These are phyloP conservation scores for Chiloscyllium plagiosum DNA, from an alignment of 2,113 vertebrate genomes.

Conservation along the genomic window DNA sequence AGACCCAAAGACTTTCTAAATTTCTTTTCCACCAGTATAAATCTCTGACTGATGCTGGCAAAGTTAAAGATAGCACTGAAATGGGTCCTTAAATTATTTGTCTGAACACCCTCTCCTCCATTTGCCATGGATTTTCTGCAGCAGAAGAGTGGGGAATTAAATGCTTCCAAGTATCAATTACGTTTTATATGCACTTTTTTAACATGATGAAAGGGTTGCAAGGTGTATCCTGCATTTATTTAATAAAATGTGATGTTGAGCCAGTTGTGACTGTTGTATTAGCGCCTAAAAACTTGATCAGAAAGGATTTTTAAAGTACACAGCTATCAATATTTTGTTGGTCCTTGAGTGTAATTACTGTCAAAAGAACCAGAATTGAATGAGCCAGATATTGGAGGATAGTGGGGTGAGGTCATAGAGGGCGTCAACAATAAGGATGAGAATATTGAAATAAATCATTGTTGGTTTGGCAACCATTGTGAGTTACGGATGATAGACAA, in stretches of 20 bases:
- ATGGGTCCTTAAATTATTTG: background rate
- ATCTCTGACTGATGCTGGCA: background rate
- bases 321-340: background rate
- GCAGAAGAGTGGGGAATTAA: background rate
- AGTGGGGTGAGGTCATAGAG: background rate
- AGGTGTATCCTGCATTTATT: background rate
- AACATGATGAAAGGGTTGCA: background rate
- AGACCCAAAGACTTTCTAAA: background rate
- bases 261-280: background rate
- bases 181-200: background rate
- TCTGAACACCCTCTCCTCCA: background rate
- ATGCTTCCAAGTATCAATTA: background rate
- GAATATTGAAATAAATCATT: no score
- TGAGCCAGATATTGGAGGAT: background rate
- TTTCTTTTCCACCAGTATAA: background rate
- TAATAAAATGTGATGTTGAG: background rate
- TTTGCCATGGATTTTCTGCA: background rate
- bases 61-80: background rate
- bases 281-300: background rate
- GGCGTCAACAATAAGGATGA: background rate
- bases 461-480: background rate
- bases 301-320: background rate
- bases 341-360: no score
- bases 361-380: no score
- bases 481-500: background rate